Evolutionary conservation across 2,113 vertebrate genomes (phyloP), one percentile per base, ranked within the genome.

Genomic region (Cyrtonyx montezumae): DNA sequence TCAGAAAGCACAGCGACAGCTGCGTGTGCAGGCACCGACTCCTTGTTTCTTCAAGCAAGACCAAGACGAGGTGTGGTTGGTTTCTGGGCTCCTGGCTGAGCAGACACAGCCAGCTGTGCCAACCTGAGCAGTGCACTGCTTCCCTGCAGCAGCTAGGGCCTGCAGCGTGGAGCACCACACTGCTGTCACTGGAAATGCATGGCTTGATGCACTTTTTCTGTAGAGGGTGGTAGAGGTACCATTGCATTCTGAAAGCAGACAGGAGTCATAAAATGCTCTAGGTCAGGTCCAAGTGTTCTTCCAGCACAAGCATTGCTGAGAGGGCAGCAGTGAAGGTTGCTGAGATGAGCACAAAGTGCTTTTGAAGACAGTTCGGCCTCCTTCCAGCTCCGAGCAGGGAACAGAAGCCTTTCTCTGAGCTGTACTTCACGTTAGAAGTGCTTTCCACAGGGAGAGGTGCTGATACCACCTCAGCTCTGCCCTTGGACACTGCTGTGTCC

Each of bases 131-230:
- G 59, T 11, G 3, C 40, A 9, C 7, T 28, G 0, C 18, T 73
- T 71, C 8, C 15, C 55, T 25, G 48, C 1, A 40, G 40, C 40
- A 67, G 17, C 15, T 34, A 20, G 67, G 51, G 63, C 11, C n/a
- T 30, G 30, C 14, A 45, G 66, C 34, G 2, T 14, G 63, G 37
- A 30, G 13, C n/a, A 5, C 6, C 56, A 28, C 49, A 1, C 40
- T 26, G 45, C 3, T 40, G 0, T 10, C 19, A 2, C 2, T 21
- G 55, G 30, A 9, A 2, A 6, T 1, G 2, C 1, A 1, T 26
- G 2, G 1, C 2, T 2, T 2, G 32, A 49, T 1, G 1, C 43
- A 6, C 48, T 53, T 53, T 30, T 5, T 1, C 0, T 2, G 12
- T 11, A 42, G 21, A 68, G 28, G 51, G 4, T 8, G 3, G 22